Conservation (phyloP, 2,113 vertebrate genomes). For the Meriones unguiculatus region DNA sequence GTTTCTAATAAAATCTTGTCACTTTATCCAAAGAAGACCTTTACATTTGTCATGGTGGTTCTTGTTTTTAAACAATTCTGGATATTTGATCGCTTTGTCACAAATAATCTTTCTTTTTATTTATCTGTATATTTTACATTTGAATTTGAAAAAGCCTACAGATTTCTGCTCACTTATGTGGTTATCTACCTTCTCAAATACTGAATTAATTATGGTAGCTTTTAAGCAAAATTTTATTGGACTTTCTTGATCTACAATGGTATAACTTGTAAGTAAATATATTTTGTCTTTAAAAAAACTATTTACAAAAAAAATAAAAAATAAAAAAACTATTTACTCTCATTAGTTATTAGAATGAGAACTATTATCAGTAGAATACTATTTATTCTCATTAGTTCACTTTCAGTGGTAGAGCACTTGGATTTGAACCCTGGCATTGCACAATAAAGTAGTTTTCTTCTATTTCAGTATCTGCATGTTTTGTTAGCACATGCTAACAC, state of each 20-base stretch:
- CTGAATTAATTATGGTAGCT: neutral
- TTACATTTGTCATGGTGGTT: neutral
- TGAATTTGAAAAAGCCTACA: slow-evolving; percentile 16
- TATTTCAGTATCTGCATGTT: slow-evolving; percentile 57
- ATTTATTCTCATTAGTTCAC: neutral
- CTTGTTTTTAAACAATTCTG: slow-evolving; percentile 55
- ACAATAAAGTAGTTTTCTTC: slow-evolving; percentile 49
- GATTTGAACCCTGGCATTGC: neutral
- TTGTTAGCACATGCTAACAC: slow-evolving; percentile 25
- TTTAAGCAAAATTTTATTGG: slow-evolving; percentile 46
- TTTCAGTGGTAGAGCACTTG: neutral
- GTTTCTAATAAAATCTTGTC: slow-evolving; percentile 5
- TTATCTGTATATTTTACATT: slow-evolving; percentile 41
- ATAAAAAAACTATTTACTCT: neutral
- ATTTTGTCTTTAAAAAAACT: neutral
- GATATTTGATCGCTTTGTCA: slow-evolving; percentile 11
- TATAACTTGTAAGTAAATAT: slow-evolving; percentile 41
- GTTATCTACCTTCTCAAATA: slow-evolving; percentile 34
- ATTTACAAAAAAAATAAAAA: neutral
- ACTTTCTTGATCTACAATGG: slow-evolving; percentile 14
- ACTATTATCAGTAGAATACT: neutral
- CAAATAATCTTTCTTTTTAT: slow-evolving; percentile 47
- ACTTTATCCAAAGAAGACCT: slow-evolving; percentile 35
- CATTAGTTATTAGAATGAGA: neutral
- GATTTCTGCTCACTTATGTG: neutral